phyloP scores from a whole-genome alignment of 2,797 vertebrate genomes.

The Platalea minor region DNA sequence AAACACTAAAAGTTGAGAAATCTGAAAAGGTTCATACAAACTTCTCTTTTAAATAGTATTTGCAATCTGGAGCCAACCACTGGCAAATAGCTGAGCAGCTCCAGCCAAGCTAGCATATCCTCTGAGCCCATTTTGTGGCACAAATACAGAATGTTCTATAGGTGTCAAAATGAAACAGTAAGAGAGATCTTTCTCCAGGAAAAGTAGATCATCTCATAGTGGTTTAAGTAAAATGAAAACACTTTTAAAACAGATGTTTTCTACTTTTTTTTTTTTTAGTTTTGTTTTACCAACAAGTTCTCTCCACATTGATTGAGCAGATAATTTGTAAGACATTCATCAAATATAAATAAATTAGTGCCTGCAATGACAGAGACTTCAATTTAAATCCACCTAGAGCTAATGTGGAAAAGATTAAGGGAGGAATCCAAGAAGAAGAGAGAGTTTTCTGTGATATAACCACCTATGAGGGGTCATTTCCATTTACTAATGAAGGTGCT shows the following conservation, averaged over 20 bases:
- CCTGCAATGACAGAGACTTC: not conserved
- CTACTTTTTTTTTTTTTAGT: not conserved
- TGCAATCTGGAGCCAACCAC: not conserved
- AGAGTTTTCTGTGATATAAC: not conserved
- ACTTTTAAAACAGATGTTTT: not conserved
- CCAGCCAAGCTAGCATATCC: not conserved
- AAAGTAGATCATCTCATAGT: not conserved
- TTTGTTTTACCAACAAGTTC: not conserved
- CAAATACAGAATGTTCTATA: not conserved
- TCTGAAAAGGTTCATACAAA: not conserved
- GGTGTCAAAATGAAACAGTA: not conserved
- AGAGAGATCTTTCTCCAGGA: not conserved
- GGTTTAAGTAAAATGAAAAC: not conserved
- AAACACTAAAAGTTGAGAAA: not conserved
- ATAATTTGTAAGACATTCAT: slow-evolving; percentile 20
- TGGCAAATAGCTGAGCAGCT: not conserved
- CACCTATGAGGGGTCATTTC: not conserved
- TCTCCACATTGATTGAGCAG: not conserved
- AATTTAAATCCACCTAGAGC: not conserved
- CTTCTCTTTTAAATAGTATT: not conserved
- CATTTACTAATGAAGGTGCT: not conserved
- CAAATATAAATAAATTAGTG: slow-evolving; percentile 23
- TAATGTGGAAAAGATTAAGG: not conserved
- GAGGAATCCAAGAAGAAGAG: not conserved
- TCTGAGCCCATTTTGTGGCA: not conserved